These are phyloP conservation scores for Orchesella flavescens DNA, from an alignment of 2,888 invertebrate genomes.

Conservation along the genomic window DNA sequence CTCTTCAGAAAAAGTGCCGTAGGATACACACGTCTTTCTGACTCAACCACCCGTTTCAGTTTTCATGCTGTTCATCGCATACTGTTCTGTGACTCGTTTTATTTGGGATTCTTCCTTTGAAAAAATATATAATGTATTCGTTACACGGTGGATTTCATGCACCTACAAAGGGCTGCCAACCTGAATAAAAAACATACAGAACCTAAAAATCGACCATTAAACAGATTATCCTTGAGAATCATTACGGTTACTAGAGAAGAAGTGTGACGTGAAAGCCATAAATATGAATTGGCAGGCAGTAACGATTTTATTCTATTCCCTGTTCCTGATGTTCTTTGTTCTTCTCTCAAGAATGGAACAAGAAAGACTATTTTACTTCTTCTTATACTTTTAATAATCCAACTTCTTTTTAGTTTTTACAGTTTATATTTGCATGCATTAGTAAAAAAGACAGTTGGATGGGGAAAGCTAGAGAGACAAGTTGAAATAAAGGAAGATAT, in stretches of 20 bases:
- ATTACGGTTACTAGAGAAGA: slow-evolving; percentile 16
- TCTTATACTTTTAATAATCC: no score
- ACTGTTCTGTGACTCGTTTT: no score
- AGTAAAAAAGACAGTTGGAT: no score
- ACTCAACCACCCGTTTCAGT: no score
- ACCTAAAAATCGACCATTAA: slow-evolving; percentile 34
- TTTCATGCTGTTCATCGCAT: no score
- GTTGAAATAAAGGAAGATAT: neutral
- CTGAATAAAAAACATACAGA: slow-evolving; percentile 19
- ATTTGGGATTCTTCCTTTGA: neutral
- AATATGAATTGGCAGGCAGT: slow-evolving; percentile 20
- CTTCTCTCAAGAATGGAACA: neutral
- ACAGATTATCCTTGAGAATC: slow-evolving; percentile 40
- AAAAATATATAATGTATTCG: slow-evolving; percentile 11
- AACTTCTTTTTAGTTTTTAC: no score
- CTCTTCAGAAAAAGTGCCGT: no score
- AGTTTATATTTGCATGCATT: no score
- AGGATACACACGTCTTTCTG: no score
- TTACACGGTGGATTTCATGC: slow-evolving; percentile 10
- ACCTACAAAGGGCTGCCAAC: neutral
- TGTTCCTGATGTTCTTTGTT: neutral
- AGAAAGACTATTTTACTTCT: no score
- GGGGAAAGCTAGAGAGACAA: no score
- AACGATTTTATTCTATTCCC: slow-evolving; percentile 15
- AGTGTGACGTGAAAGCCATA: slow-evolving; percentile 19